Percentiles rank a stretch among this genome's conserved stretches.
Evolutionary conservation across 2,888 invertebrate genomes (phyloP).

Genomic region (Heteromyza rotundicornis): DNA sequence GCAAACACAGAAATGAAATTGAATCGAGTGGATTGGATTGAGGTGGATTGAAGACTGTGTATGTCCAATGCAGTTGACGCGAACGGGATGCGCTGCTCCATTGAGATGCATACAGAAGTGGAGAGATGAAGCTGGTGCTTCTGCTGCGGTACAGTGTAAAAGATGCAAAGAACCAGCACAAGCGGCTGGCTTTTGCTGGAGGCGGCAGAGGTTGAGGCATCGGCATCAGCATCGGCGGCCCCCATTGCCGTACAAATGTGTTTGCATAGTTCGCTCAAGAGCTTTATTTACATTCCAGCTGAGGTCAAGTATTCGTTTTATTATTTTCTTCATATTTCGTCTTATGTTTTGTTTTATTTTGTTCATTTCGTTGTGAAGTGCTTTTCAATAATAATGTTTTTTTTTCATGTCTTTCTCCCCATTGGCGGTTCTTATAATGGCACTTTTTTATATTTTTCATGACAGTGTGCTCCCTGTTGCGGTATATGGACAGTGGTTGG

Average conservation of each 20-base stretch:
- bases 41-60: background rate
- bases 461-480: background rate
- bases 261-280: conserved; percentile 5
- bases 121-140: background rate
- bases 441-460: background rate
- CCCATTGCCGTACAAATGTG: background rate
- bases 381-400: conserved; percentile 6
- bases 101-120: background rate
- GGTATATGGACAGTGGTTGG: background rate
- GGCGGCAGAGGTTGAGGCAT: background rate
- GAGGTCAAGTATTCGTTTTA: conserved; percentile 2
- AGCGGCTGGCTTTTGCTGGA: background rate
- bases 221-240: background rate
- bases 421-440: conserved; percentile 4
- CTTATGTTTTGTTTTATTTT: too few species aligned
- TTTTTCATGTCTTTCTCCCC: too few species aligned
- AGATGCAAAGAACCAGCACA: background rate
- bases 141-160: background rate
- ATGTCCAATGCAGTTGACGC: background rate
- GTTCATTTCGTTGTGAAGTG: conserved; percentile 1
- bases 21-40: background rate
- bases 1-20: conserved; percentile 7
- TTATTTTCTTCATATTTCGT: background rate
- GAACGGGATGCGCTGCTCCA: background rate
- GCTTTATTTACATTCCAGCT: conserved; percentile 6